phyloP scores from a whole-genome alignment of 2,113 vertebrate genomes.

The Nematolebias whitei region DNA sequence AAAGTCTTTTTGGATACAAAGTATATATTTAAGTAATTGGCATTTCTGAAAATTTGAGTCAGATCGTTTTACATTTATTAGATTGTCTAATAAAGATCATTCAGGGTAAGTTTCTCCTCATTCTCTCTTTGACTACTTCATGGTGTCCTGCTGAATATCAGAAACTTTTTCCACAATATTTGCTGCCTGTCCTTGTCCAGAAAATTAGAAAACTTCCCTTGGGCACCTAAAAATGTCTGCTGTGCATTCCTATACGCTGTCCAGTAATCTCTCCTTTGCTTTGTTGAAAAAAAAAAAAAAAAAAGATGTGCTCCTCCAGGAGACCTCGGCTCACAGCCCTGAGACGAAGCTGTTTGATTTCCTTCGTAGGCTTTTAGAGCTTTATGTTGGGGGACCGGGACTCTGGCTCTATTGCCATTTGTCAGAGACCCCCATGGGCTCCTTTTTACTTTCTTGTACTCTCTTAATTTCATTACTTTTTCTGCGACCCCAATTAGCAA shows the following conservation, averaged over 20 bases:
- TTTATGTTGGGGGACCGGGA: slow-evolving; percentile 64
- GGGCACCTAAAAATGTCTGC: slow-evolving; percentile 68
- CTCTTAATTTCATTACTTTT: slow-evolving; percentile 80
- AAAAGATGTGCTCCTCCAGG: slow-evolving; percentile 78
- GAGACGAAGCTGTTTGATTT: slow-evolving; percentile 78
- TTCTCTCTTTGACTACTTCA: slow-evolving; percentile 24
- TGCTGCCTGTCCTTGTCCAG: slow-evolving; percentile 63
- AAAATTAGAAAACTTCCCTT: slow-evolving; percentile 73
- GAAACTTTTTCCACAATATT: slow-evolving; percentile 70
- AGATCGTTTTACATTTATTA: background rate
- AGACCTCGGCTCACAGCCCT: slow-evolving; percentile 74
- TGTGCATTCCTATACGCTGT: slow-evolving; percentile 75
- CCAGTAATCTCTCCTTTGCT: slow-evolving; percentile 74
- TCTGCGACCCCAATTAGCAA: slow-evolving; percentile 81
- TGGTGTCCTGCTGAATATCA: slow-evolving; percentile 30
- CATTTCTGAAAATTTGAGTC: no score
- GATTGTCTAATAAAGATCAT: background rate
- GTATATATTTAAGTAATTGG: no score
- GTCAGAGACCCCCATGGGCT: slow-evolving; percentile 64
- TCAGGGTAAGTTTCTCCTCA: slow-evolving; percentile 29
- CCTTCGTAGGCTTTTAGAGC: slow-evolving; percentile 69
- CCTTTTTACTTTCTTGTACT: slow-evolving; percentile 66
- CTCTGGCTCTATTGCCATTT: slow-evolving; percentile 62
- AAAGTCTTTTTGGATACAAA: no score
- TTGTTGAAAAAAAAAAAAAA: slow-evolving; percentile 53